phyloP scores from a whole-genome alignment of 2,113 vertebrate genomes.

The Lepus timidus region DNA sequence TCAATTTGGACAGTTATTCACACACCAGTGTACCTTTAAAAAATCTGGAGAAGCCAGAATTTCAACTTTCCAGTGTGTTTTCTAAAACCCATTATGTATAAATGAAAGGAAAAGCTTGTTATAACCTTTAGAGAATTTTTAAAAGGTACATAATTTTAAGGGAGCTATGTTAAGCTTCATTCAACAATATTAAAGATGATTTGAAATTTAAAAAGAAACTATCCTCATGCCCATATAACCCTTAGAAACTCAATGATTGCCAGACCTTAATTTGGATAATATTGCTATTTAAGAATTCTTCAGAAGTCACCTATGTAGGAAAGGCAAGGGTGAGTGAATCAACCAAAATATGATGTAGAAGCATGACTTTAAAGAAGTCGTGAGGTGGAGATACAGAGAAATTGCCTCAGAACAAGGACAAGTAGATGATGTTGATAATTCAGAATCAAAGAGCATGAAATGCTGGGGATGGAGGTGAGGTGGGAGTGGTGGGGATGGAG shows the following conservation, averaged over 20 bases:
- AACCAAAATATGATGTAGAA: neutral
- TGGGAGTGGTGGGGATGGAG: neutral
- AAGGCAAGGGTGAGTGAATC: neutral
- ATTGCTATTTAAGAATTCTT: neutral
- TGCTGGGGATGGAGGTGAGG: neutral
- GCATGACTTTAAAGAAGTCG: neutral
- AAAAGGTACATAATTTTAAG: neutral
- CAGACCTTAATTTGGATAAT: neutral
- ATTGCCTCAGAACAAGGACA: neutral
- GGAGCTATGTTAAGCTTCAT: neutral
- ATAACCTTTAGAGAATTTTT: neutral
- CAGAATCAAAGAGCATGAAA: rapidly evolving
- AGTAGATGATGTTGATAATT: rapidly evolving
- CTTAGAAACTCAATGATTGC: neutral
- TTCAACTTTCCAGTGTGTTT: neutral
- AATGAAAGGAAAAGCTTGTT: neutral
- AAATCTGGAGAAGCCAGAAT: too few relatives aligned
- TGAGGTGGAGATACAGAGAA: rapidly evolving
- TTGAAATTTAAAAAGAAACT: neutral
- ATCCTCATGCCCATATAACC: neutral
- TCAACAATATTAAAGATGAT: neutral
- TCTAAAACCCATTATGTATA: neutral
- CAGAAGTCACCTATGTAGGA: neutral
- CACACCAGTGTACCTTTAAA: too few relatives aligned
- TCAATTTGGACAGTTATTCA: too few relatives aligned